These are phyloP conservation scores for Carapus acus DNA, from an alignment of 2,797 vertebrate species.

Conservation along the genomic window DNA sequence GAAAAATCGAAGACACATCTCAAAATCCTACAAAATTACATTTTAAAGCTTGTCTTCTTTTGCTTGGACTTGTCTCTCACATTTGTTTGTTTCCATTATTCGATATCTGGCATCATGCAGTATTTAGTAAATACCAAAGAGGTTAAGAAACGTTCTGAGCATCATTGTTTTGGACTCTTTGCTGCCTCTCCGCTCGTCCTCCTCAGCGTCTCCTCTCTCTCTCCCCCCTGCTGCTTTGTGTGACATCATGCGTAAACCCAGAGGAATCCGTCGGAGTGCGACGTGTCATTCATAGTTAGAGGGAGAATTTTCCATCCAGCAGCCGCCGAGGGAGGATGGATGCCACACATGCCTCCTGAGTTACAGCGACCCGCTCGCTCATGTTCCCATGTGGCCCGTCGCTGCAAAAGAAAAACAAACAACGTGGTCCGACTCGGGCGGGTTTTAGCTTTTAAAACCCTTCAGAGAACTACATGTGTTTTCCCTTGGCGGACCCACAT, in stretches of 20 bases:
- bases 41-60: no score
- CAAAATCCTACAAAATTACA: no score
- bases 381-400: conserved; percentile 32
- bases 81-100: no score
- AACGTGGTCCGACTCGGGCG: not conserved
- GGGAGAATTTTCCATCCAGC: conserved; percentile 5
- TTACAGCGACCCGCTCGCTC: conserved; percentile 27
- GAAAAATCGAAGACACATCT: no score
- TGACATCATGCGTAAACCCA: not conserved
- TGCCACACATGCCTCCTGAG: conserved; percentile 22
- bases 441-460: not conserved
- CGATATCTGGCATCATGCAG: no score
- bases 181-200: no score
- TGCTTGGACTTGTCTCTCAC: no score
- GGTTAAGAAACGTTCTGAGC: no score
- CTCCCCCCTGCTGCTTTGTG: not conserved
- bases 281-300: not conserved
- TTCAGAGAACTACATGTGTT: not conserved
- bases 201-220: not conserved
- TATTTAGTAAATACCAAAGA: no score
- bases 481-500: no score
- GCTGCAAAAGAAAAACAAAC: conserved; percentile 1
- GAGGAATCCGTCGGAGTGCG: conserved; percentile 2
- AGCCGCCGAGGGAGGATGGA: conserved; percentile 10
- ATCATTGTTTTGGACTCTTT: no score